Evolutionary conservation across 2,113 vertebrate genomes (phyloP), one percentile per base, ranked within the genome.

Genomic region (Willisornis vidua): DNA sequence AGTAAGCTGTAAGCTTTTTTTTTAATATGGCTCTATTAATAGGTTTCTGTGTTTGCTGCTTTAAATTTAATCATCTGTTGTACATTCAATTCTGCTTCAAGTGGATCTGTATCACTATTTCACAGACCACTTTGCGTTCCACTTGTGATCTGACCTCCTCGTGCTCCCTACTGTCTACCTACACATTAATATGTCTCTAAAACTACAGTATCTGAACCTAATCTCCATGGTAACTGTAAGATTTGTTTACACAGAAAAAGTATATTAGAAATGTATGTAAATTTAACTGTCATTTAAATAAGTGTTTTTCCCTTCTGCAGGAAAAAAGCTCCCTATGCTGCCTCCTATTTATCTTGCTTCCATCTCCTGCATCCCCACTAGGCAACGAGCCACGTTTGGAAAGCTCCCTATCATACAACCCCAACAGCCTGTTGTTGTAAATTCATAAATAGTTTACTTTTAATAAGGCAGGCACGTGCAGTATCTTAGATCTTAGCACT

Each of bases 201-300:
- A 96, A 91, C 67, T 51, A 74, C 46, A 81, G 61, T 72, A 94
- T 94, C 90, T 41, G 78, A 91, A 93, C 54, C 46, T 51, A 74
- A 94, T 96, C 89, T 89, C 93, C 94, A 94, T 87, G 76, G 90
- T 70, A 95, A 97, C 88, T 28, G 41, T 46, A 75, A 49, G 49
- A 93, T 90, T 94, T 96, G 94, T 94, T 95, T 96, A 96, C 67
- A 95, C 14, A 45, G 57, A 92, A 91, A 90, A 90, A 83, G 35
- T 89, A 10, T 88, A 95, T 89, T 88, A 91, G 52, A 92, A 95
- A 93, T 1, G 3, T 86, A 94, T 72, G 88, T 43, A 95, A 95
- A 96, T 93, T 87, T 81, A 94, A 61, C 85, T 88, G 75, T 80
- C 82, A 93, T 81, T 93, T 90, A 92, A 94, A 46, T 66, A 86